A percentile compares a stretch with the other conserved stretches of the same genome.
phyloP scores from a whole-genome alignment of 2,888 invertebrate species.

The Pristionchus fissidentatus region DNA sequence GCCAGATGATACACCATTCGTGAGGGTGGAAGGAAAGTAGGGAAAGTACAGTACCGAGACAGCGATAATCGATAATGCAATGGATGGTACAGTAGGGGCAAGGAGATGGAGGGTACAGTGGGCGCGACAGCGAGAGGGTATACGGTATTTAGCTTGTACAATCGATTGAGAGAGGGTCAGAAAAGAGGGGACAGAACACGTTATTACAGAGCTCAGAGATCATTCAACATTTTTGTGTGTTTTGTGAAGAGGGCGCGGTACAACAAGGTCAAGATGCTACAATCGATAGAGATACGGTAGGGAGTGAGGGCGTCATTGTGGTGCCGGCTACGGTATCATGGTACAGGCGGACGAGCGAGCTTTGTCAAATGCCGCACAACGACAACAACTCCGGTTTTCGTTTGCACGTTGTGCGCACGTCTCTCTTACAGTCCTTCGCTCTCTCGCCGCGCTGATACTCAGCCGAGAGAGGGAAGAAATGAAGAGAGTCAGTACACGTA shows the following conservation, averaged over 20 bases:
- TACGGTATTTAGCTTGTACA: slow-evolving; percentile 42
- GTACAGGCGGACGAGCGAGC: slow-evolving; percentile 7
- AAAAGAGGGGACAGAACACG: neutral
- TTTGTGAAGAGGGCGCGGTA: neutral
- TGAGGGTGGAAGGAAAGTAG: neutral
- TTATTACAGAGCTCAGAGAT: slow-evolving; percentile 42
- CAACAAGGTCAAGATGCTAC: neutral
- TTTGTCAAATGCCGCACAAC: neutral
- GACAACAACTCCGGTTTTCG: no score
- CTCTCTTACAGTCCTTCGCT: no score
- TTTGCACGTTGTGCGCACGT: no score
- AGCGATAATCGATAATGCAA: slow-evolving; percentile 17
- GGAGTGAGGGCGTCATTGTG: neutral
- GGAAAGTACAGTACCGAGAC: no score
- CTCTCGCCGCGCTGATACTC: no score
- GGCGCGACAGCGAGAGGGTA: neutral
- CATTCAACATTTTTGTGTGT: slow-evolving; percentile 31
- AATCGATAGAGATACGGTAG: neutral
- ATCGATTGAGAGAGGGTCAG: slow-evolving; percentile 21
- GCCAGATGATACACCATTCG: slow-evolving; percentile 3
- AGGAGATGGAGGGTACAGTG: slow-evolving; percentile 11
- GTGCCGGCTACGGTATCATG: slow-evolving; percentile 6
- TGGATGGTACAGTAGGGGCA: neutral
- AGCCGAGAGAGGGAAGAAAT: no score
- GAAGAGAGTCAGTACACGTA: no score